Conservation (phyloP, 2,888 invertebrate genomes). For the Drosophila vallismaia region DNA sequence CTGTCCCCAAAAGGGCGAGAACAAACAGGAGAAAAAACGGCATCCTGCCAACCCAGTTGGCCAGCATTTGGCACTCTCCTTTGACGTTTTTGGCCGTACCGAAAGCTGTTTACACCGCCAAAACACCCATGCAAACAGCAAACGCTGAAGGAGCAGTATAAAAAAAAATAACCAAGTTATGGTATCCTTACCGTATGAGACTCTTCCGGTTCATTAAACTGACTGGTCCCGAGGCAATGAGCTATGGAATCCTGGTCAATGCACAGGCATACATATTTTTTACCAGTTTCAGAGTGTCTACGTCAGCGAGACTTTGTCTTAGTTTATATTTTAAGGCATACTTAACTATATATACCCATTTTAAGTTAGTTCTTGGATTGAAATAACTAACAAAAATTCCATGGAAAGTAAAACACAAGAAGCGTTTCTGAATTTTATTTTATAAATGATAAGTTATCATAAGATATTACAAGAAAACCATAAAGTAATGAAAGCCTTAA, state of each 20-base stretch:
- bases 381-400: no score
- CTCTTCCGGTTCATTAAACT: constrained; percentile 74
- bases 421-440: no score
- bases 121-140: constrained; percentile 6
- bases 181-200: constrained; percentile 62
- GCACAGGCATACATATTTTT: constrained; percentile 25
- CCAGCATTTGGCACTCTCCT: constrained; percentile 51
- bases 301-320: constrained; percentile 3
- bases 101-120: constrained; percentile 45
- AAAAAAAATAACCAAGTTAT: constrained; percentile 37
- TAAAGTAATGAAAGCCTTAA: no score
- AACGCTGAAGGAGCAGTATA: background rate
- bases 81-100: constrained; percentile 56
- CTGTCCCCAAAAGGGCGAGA: constrained; percentile 34
- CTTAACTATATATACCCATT: no score
- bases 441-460: no score
- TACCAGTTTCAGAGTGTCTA: constrained; percentile 7
- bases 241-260: constrained; percentile 17
- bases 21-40: constrained; percentile 17
- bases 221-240: constrained; percentile 26
- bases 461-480: no score
- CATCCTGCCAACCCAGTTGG: constrained; percentile 2
- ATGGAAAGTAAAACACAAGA: no score
- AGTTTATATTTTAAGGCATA: background rate
- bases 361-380: no score